Percentiles rank a stretch among this genome's conserved stretches.
Conservation (phyloP, 2,797 vertebrate genomes). For the Urophycis tenuis region DNA sequence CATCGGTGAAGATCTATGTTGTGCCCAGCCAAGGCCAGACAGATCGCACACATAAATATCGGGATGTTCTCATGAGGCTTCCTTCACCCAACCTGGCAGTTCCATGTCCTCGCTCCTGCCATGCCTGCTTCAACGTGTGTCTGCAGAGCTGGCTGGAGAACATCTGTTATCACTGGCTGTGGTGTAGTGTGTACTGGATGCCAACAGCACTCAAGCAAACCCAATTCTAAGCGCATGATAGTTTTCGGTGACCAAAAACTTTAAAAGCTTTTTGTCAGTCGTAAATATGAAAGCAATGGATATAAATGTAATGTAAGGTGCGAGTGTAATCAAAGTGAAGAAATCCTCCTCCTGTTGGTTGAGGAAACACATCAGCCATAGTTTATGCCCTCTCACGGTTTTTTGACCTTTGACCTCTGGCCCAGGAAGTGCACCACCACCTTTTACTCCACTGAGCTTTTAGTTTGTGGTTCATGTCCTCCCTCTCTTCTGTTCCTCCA, state of each 20-base stretch:
- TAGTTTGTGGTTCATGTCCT: background rate
- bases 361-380: background rate
- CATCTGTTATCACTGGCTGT: too few species aligned
- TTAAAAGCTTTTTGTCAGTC: background rate
- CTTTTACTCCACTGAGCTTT: background rate
- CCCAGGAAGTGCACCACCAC: background rate
- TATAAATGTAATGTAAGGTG: too few species aligned
- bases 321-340: background rate
- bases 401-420: background rate
- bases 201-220: too few species aligned
- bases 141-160: too few species aligned
- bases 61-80: background rate
- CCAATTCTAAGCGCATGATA: background rate
- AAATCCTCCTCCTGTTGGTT: background rate
- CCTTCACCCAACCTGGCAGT: background rate
- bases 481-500: slow-evolving; percentile 35
- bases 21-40: too few species aligned
- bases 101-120: background rate
- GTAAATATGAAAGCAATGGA: background rate
- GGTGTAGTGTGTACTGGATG: too few species aligned
- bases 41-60: background rate
- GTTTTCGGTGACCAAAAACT: background rate
- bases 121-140: background rate
- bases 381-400: background rate
- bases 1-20: too few species aligned